Base-by-base conservation (phyloP, 2,888 invertebrate genomes). In the Panopea generosa region DNA sequence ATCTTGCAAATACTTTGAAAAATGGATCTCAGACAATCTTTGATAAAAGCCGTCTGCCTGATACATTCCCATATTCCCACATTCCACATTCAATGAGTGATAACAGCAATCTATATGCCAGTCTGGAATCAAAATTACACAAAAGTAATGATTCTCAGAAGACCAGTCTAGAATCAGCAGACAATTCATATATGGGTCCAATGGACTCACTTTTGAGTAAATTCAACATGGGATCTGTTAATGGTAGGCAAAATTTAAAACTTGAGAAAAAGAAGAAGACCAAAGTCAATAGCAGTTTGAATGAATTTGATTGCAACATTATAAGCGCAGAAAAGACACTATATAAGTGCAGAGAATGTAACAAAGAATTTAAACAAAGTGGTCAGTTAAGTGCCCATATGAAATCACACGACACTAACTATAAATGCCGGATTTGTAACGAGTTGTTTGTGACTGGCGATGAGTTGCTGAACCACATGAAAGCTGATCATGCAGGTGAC, bases 401-500 rank as follows among this genome's bases (percentile, higher is more conserved):
- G 77, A 77, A 77, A 27, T 50, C 63, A 1, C 81, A 81, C 20
- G 50, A 33, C n/a, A 57, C 55, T 14, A 59, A 59, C 9, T 76
- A 60, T 38, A 67, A 69, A 14, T 85, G 85, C 61, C 74, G 78
- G 0, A 71, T 82, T 2, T 85, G 85, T 75, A 62, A 67, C 7
- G 53, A 59, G 40, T 70, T 74, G n/a, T 83, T 80, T 33, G 29
- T 52, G 1, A 62, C 61, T 27, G 72, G 74, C 11, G 78, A 82
- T 2, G 68, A 77, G 33, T 63, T 84, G 3, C 74, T 73, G 22
- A 9, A 55, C n/a, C 86, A 86, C 27, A 83, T 84, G 82, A 57
- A 76, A 14, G 62, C 60, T 9, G 67, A 72, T 1, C 86, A 86
- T 53, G 81, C 74, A 9, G 84, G 86, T 16, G 72, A 65, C 9